A percentile compares a stretch with the other conserved stretches of the same genome.
Conservation (phyloP, 2,888 invertebrate genomes). For the Leptinotarsa rubiginosa region DNA sequence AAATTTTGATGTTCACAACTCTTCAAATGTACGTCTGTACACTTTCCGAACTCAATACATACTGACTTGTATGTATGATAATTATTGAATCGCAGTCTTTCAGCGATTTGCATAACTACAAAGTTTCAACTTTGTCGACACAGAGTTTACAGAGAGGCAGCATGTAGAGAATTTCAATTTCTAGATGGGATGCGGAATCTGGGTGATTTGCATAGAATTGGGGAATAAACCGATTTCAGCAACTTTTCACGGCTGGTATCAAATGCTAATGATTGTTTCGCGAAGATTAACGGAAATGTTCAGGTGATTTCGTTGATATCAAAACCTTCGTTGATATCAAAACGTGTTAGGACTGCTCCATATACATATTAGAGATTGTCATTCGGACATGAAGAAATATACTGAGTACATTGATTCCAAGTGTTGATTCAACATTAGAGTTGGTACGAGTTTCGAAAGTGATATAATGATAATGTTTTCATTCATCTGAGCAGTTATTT, state of each 20-base stretch:
- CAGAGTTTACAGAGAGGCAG: conserved; percentile 30
- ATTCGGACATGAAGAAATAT: too few species aligned
- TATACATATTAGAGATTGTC: too few species aligned
- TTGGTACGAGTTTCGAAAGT: too few species aligned
- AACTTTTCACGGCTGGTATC: neutral
- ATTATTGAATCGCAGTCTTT: neutral
- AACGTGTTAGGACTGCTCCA: too few species aligned
- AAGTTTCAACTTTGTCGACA: conserved; percentile 23
- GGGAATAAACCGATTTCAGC: neutral
- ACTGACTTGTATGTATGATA: neutral
- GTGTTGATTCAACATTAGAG: too few species aligned
- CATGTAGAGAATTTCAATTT: conserved; percentile 30
- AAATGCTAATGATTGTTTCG: neutral
- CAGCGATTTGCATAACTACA: conserved; percentile 33
- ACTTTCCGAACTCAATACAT: too few species aligned
- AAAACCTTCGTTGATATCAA: too few species aligned
- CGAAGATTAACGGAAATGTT: neutral
- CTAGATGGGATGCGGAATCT: neutral
- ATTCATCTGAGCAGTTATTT: too few species aligned
- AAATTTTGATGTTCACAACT: too few species aligned
- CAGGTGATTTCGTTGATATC: neutral
- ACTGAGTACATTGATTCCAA: too few species aligned
- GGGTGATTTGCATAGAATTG: neutral
- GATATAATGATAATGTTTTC: too few species aligned
- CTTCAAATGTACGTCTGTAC: too few species aligned